Base-by-base conservation (phyloP, 1,140 invertebrate species). In the Pogonomyrmex californicus region DNA sequence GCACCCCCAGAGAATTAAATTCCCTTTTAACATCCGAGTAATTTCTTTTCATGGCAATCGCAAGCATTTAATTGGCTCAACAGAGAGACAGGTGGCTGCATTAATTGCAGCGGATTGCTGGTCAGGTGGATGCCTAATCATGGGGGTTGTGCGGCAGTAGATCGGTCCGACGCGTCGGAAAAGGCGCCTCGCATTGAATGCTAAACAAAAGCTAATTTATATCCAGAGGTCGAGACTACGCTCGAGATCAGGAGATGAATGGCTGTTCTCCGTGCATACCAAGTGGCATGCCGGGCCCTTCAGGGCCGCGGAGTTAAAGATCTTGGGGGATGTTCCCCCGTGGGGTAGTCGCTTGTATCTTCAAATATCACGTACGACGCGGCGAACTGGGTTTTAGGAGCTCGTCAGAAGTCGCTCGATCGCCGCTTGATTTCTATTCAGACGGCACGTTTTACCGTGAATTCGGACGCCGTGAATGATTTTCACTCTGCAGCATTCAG, bases 131-230 rank as follows among this genome's bases (percentile, higher is more conserved):
- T 89, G 90, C 86, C 83, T 88, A 89, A 92, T 88, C 73, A 88
- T 90, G 91, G 77, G 86, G 63, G 49, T 60, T 58, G 44, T 47
- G 41, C 38, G 41, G 38, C 44, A 41, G 47, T 44, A 47, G 82
- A 56, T 76, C 65, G 75, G 89, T 73, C 91, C 86, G 87, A 63
- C 71, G 85, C 56, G 85, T 81, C 65, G 88, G 87, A 90, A 92
- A 90, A 87, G 86, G 76, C 77, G 68, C 86, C 91, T 91, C 76
- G 94, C 94, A 95, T 95, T 95, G 95, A 95, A 95, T 95, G 94
- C 95, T 95, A 95, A 95, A 95, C 94, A 95, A 95, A 95, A 95
- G 95, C 93, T 95, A 95, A 95, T 95, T 95, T 95, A 95, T 95
- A 95, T 95, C 94, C 93, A 92, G 92, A 94, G 94, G 93, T 94